phyloP scores from a whole-genome alignment of 1,140 invertebrate genomes.

The Pomacea maculata region DNA sequence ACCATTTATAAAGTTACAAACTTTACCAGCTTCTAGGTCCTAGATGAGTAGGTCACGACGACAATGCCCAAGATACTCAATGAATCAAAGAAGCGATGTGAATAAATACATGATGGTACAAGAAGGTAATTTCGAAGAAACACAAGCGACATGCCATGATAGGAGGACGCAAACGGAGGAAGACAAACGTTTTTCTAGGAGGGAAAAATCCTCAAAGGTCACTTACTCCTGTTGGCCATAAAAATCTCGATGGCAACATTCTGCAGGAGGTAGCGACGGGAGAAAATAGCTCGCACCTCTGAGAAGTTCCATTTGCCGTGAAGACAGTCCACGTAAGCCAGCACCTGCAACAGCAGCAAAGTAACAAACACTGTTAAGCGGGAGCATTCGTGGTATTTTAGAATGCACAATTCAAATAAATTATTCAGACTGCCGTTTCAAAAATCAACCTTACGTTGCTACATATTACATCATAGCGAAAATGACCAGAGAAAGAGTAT shows the following conservation, averaged over 20 bases:
- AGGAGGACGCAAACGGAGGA: background rate
- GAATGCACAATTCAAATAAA: too few species aligned
- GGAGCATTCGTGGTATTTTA: too few species aligned
- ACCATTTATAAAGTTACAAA: too few species aligned
- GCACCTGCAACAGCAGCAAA: conserved; percentile 72
- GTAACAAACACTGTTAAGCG: background rate
- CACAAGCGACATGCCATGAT: background rate
- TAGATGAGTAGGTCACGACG: too few species aligned
- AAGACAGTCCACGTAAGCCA: conserved; percentile 96
- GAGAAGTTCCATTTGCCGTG: conserved; percentile 99
- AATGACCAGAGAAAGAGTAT: too few species aligned
- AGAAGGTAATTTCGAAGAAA: background rate
- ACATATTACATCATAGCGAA: too few species aligned
- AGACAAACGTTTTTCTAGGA: background rate
- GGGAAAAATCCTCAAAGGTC: background rate
- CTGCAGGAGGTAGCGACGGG: conserved; percentile 93
- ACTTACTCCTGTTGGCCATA: conserved; percentile 94
- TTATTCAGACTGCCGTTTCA: too few species aligned
- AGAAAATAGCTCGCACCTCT: conserved; percentile 98
- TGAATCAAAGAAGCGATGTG: too few species aligned
- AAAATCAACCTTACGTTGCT: too few species aligned
- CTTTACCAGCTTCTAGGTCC: too few species aligned
- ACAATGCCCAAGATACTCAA: too few species aligned
- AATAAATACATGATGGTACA: too few species aligned
- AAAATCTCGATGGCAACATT: conserved; percentile 99